Base-by-base conservation (phyloP, 2,113 vertebrate genomes). In the Platysternon megacephalum region DNA sequence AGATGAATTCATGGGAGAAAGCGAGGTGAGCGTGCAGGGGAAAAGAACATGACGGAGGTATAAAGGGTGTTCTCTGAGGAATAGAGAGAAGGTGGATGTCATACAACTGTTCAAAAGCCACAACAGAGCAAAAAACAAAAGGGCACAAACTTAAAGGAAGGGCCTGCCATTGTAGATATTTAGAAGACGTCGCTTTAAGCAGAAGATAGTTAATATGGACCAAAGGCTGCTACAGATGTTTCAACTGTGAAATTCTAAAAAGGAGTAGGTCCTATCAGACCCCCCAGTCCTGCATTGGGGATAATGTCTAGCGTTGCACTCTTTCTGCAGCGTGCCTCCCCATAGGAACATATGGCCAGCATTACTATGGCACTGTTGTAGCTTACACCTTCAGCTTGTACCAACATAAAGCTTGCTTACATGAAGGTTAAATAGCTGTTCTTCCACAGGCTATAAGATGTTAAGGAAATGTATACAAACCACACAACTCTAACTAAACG, bases 291-390 rank as follows among this genome's bases (percentile, higher is more conserved):
- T 74, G 39, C 21, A 11, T 11, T 44, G 72, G 21, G 72, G 19
- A n/a, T 39, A 72, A 39, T 72, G 32, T 22, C 16, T 39, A 39
- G 65, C 16, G 21, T 19, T 11, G 4, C n/a, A 22, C 17, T 72
- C 65, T 35, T 72, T 72, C 65, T 58, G 35, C 19, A 72, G 65
- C 8, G 19, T n/a, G 65, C 65, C 65, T 39, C 65, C 32, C n/a
- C 65, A 72, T 61, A 61, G 29, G 32, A 65, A 65, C 61, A 65
- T 35, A 17, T 35, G 32, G 14, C 61, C 16, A 19, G 16, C 16
- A 35, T 65, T 28, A 19, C 2, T 8, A 8, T 48, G 65, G 22
- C 0, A 0, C 21, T 76, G 61, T 16, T 65, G 61, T n/a, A 81
- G 32, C 52, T 42, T 28, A 16, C 52, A 49, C 19, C 14, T 0